Evolutionary conservation across 2,888 invertebrate species (phyloP).

Genomic region (Pheosia gnoma): DNA sequence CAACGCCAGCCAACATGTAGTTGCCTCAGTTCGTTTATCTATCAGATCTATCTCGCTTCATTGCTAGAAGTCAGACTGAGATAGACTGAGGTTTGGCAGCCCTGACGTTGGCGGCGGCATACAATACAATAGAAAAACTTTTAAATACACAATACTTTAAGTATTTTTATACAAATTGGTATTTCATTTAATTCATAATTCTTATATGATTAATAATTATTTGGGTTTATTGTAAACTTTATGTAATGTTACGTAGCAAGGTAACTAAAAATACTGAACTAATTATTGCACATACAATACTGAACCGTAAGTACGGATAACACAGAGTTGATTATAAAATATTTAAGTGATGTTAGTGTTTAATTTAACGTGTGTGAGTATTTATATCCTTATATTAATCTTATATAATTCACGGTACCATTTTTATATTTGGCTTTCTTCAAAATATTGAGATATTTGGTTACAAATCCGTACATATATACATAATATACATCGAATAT

Average conservation of each 20-base stretch:
- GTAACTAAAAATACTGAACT: conserved; percentile 32
- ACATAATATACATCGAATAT: conserved; percentile 14
- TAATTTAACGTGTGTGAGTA: conserved; percentile 17
- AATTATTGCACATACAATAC: conserved; percentile 31
- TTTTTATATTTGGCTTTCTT: conserved; percentile 25
- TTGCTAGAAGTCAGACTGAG: too few species aligned
- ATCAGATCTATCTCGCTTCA: too few species aligned
- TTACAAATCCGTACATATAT: conserved; percentile 14
- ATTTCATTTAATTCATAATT: too few species aligned
- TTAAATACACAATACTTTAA: too few species aligned
- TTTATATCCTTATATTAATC: conserved; percentile 13
- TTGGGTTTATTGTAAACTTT: neutral
- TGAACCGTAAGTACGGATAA: conserved; percentile 20
- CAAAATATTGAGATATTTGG: neutral
- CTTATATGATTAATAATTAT: too few species aligned
- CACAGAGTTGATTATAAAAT: conserved; percentile 15
- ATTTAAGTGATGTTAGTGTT: conserved; percentile 21
- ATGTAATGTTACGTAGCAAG: conserved; percentile 5
- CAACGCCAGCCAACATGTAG: too few species aligned
- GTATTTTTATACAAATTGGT: too few species aligned
- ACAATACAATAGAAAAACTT: too few species aligned
- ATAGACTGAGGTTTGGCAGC: too few species aligned
- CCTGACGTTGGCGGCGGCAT: too few species aligned
- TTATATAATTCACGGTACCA: conserved; percentile 28
- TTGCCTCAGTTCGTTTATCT: too few species aligned